phyloP scores from a whole-genome alignment of 53 echinoderm and acorn worm genomes.

The Antedon mediterranea region DNA sequence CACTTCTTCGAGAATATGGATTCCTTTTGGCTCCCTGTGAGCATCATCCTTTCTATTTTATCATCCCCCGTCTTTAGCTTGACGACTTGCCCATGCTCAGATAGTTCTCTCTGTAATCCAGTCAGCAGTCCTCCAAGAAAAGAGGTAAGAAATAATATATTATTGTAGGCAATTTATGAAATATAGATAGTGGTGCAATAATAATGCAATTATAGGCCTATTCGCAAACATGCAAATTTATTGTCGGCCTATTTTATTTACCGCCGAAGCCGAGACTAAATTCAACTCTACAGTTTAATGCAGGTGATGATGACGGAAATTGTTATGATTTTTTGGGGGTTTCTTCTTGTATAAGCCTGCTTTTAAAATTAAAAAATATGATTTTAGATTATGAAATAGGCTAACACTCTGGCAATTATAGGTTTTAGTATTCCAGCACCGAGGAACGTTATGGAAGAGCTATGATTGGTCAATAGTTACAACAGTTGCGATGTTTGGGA shows the following conservation, averaged over 20 bases:
- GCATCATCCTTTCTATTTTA: not conserved
- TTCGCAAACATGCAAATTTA: too few relatives aligned
- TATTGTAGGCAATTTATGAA: too few relatives aligned
- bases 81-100: constrained; percentile 43
- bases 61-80: not conserved
- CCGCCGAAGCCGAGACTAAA: too few relatives aligned
- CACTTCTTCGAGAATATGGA: not conserved
- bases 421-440: not conserved
- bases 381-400: too few relatives aligned
- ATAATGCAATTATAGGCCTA: too few relatives aligned
- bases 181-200: too few relatives aligned
- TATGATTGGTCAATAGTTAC: constrained; percentile 30
- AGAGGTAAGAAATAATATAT: constrained; percentile 53
- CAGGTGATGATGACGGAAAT: too few relatives aligned
- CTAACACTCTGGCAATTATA: not conserved
- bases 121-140: constrained; percentile 30
- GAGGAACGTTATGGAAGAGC: constrained; percentile 7
- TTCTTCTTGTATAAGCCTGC: too few relatives aligned
- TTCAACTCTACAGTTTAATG: too few relatives aligned
- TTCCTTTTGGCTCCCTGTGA: not conserved
- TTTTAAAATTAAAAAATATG: too few relatives aligned
- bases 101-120: constrained; percentile 35
- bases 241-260: too few relatives aligned
- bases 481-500: constrained; percentile 20
- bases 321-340: too few relatives aligned